phyloP scores from a whole-genome alignment of 1,140 invertebrate species.

The Choristoneura fumiferana region DNA sequence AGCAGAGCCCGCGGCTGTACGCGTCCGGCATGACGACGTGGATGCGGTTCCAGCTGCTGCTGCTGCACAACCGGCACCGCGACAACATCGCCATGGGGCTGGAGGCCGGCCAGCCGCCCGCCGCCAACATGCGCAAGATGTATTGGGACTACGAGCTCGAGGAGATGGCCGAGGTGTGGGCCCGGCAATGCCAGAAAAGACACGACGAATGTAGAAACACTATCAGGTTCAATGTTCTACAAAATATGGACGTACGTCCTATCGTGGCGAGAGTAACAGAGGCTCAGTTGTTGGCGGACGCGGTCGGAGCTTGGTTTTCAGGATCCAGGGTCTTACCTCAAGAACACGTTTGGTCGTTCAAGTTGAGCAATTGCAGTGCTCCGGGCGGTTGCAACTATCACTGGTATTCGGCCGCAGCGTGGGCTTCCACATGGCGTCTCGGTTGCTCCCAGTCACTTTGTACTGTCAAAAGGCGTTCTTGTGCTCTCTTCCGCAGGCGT shows the following conservation, averaged over 20 bases:
- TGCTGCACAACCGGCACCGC: slow-evolving; percentile 62
- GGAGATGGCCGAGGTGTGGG: slow-evolving; percentile 65
- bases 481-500: slow-evolving; percentile 47
- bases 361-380: slow-evolving; percentile 53
- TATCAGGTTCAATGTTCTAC: slow-evolving; percentile 61
- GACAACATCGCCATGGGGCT: slow-evolving; percentile 69
- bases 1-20: slow-evolving; percentile 53
- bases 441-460: slow-evolving; percentile 68
- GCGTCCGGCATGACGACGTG: slow-evolving; percentile 66
- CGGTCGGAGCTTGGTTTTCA: slow-evolving; percentile 64
- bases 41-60: slow-evolving; percentile 65
- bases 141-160: slow-evolving; percentile 72
- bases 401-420: slow-evolving; percentile 63
- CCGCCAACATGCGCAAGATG: slow-evolving; percentile 69
- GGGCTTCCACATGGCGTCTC: slow-evolving; percentile 66
- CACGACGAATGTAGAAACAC: slow-evolving; percentile 71
- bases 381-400: slow-evolving; percentile 60
- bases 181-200: slow-evolving; percentile 63
- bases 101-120: slow-evolving; percentile 62
- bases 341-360: slow-evolving; percentile 61
- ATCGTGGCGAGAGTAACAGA: slow-evolving; percentile 55
- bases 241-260: slow-evolving; percentile 67
- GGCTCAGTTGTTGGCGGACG: slow-evolving; percentile 62
- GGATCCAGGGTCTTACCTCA: slow-evolving; percentile 54
- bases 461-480: slow-evolving; percentile 50